Percentiles rank a stretch among this genome's conserved stretches.
Evolutionary conservation across 2,797 vertebrate species (phyloP).

Genomic region (Coranthus polyacanthus): DNA sequence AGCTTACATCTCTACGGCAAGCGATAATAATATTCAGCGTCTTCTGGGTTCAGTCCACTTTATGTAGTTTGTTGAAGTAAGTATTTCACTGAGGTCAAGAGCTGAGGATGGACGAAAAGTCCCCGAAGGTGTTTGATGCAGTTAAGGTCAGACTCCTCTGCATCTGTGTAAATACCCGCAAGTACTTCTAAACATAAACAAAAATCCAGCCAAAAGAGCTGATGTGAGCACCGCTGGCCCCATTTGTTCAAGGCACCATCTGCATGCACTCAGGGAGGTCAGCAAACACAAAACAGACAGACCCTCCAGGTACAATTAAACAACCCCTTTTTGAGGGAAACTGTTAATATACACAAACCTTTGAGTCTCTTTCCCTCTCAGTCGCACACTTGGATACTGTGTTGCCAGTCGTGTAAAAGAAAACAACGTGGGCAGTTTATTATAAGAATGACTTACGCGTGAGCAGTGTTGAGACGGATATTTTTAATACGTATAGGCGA

Average conservation of each 20-base stretch:
- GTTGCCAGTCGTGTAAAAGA: no score
- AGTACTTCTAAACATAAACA: constrained; percentile 5
- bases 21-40: no score
- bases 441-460: no score
- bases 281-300: constrained; percentile 51
- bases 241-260: constrained; percentile 53
- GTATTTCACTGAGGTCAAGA: no score
- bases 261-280: constrained; percentile 60
- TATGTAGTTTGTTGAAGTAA: no score
- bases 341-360: constrained; percentile 54
- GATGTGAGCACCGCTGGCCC: constrained; percentile 22
- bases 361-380: background rate
- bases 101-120: no score
- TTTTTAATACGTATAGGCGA: no score
- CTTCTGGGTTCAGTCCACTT: no score
- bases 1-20: no score
- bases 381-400: constrained; percentile 25
- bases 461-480: no score
- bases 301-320: constrained; percentile 73
- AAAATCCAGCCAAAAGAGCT: constrained; percentile 6
- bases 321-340: constrained; percentile 38
- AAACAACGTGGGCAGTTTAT: no score
- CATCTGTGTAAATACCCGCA: constrained; percentile 6
- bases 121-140: background rate
- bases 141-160: background rate